Percentiles rank a stretch among this genome's conserved stretches.
Evolutionary conservation across 2,113 vertebrate species (phyloP).

Genomic region (Ptychochromis oligacanthus): DNA sequence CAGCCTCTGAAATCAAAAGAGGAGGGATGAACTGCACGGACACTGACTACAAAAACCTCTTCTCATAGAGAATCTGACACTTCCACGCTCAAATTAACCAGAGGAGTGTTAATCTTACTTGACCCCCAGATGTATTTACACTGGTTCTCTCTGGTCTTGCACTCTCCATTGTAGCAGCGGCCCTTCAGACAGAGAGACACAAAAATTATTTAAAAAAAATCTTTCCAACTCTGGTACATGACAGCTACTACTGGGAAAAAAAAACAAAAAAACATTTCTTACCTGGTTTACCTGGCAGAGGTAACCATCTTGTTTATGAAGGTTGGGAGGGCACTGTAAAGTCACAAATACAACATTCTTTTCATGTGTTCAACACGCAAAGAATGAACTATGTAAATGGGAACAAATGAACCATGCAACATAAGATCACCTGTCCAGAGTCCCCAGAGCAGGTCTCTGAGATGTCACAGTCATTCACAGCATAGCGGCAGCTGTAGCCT

Average conservation of each 20-base stretch:
- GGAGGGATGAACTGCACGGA: not conserved
- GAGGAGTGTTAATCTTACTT: slow-evolving; percentile 83
- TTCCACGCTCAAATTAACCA: not conserved
- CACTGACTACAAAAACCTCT: not conserved
- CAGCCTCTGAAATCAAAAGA: slow-evolving; percentile 84
- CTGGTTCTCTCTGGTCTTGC: slow-evolving; percentile 97
- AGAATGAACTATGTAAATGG: not conserved
- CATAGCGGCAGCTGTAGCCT: slow-evolving; percentile 91
- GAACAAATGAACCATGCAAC: not conserved
- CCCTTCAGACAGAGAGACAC: slow-evolving; percentile 80
- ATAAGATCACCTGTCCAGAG: slow-evolving; percentile 89
- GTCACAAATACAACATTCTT: slow-evolving; percentile 25
- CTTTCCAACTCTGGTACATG: not conserved
- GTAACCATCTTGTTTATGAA: slow-evolving; percentile 98
- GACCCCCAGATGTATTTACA: slow-evolving; percentile 98
- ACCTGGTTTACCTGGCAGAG: slow-evolving; percentile 94
- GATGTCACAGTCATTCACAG: slow-evolving; percentile 96
- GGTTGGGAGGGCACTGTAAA: slow-evolving; percentile 94
- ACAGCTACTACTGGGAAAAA: not conserved
- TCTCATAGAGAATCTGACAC: not conserved
- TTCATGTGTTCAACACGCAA: not conserved
- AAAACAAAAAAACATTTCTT: slow-evolving; percentile 18
- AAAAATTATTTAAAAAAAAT: not conserved
- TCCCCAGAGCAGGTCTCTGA: slow-evolving; percentile 94
- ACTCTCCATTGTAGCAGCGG: slow-evolving; percentile 95